Conservation (phyloP, 2,888 invertebrate genomes). For the Dolichomitus sp. region DNA sequence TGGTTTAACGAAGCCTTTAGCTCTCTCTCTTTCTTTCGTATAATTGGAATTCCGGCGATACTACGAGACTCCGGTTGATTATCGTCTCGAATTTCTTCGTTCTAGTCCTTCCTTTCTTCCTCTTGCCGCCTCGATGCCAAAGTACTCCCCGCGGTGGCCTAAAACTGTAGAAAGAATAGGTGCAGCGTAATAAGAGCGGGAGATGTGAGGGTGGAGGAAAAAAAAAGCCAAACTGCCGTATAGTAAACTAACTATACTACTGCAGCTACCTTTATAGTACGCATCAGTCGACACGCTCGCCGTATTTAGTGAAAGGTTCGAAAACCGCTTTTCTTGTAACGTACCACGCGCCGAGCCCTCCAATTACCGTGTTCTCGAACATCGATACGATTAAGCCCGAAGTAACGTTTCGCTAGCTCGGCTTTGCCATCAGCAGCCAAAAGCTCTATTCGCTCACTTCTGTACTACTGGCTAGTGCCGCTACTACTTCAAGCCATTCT, state of each 20-base stretch:
- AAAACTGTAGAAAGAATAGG: constrained; percentile 19
- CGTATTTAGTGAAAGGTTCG: constrained; percentile 10
- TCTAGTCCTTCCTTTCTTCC: constrained; percentile 6
- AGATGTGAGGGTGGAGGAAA: background rate
- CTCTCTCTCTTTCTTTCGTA: constrained; percentile 39
- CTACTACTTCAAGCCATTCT: constrained; percentile 45
- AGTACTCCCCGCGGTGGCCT: constrained; percentile 16
- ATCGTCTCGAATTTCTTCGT: constrained; percentile 50
- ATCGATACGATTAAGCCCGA: constrained; percentile 65
- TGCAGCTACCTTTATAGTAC: background rate
- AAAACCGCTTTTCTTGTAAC: constrained; percentile 43
- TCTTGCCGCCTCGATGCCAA: background rate
- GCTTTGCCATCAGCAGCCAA: constrained; percentile 51
- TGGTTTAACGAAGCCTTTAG: constrained; percentile 39
- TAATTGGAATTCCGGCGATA: constrained; percentile 56
- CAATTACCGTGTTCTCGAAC: constrained; percentile 66
- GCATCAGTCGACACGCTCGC: background rate
- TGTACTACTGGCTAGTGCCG: constrained; percentile 41
- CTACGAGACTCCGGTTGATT: constrained; percentile 43
- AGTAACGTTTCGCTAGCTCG: constrained; percentile 45
- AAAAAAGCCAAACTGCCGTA: constrained; percentile 15
- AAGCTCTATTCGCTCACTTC: constrained; percentile 57
- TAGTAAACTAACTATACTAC: background rate
- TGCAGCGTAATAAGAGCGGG: constrained; percentile 15
- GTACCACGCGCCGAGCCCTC: constrained; percentile 43